Evolutionary conservation across 2,888 invertebrate genomes (phyloP).

Genomic region (Arctia plantaginis): DNA sequence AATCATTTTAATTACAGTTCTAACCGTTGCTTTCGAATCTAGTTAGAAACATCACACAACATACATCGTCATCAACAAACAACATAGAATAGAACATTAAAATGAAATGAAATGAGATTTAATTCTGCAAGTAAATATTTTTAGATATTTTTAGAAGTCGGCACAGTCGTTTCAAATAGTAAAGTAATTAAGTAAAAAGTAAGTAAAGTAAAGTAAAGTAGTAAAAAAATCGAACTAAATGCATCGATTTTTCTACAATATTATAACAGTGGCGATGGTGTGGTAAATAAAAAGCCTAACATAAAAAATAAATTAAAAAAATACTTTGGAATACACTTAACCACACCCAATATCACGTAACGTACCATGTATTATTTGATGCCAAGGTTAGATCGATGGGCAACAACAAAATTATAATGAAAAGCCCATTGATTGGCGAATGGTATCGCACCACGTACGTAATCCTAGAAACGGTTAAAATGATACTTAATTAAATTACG

Average conservation of each 20-base stretch:
- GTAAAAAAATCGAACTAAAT: neutral
- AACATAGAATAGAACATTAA: no score
- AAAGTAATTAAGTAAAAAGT: no score
- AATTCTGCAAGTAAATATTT: no score
- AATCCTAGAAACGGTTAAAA: conserved; percentile 28
- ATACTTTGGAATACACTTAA: neutral
- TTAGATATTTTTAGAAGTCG: no score
- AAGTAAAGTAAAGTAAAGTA: neutral
- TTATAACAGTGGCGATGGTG: neutral
- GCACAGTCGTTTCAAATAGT: no score
- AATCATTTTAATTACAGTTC: no score
- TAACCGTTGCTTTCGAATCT: no score
- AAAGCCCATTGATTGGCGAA: conserved; percentile 25
- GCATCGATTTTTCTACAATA: neutral
- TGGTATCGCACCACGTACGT: conserved; percentile 38
- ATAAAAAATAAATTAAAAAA: no score
- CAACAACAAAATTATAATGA: conserved; percentile 29
- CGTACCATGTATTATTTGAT: conserved; percentile 8
- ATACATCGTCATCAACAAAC: no score
- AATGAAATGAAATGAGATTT: no score
- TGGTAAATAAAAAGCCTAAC: neutral
- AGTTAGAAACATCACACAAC: no score
- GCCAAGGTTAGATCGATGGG: conserved; percentile 40
- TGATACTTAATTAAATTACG: conserved; percentile 44
- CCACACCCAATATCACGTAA: neutral